Base-by-base conservation (phyloP, 2,113 vertebrate genomes). In the Bubo blakistoni region DNA sequence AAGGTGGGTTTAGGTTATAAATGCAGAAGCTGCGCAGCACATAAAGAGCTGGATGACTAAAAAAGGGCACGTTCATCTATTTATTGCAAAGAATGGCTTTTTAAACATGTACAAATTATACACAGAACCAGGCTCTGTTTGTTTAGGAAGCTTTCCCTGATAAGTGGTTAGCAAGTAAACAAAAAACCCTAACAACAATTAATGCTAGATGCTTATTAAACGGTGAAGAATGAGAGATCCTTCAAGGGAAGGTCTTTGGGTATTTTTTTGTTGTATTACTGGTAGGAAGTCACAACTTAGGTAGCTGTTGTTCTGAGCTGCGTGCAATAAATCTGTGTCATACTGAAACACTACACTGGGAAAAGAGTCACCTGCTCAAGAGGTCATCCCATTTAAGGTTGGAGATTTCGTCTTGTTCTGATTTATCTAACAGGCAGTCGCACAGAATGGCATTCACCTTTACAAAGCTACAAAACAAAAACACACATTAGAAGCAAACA, bases 321-420 rank as follows among this genome's bases (percentile, higher is more conserved):
- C n/a, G n/a, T 34, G 30, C 61, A 36, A 24, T 67, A n/a, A 61
- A 59, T 32, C 36, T 13, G 47, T 30, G 36, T 36, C 36, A 32
- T 14, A 29, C 44, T 52, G 65, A 51, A 54, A 49, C 18, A 21
- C 21, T 32, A n/a, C 16, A 38, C 0, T 36, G 40, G 38, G 65
- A 26, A 27, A 44, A 47, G 9, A 58, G 47, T 86, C 97, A 99
- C 99, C 99, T 99, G 98, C 97, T 98, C 61, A 99, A 96, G 36
- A 99, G 98, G 47, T 98, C 98, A 62, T 99, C 99, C 99, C 99
- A 99, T 40, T 98, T 99, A 1, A 99, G 98, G 90, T 92, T 95
- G 81, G 93, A 85, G 51, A 99, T 80, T 42, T 98, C 97, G 61
- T 99, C 98, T 91, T 99, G 99, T 36, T 99, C 99, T 0, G 97